Percentiles rank a stretch among this genome's conserved stretches.
Conservation (phyloP, 2,113 vertebrate genomes). For the Saccopteryx bilineata region DNA sequence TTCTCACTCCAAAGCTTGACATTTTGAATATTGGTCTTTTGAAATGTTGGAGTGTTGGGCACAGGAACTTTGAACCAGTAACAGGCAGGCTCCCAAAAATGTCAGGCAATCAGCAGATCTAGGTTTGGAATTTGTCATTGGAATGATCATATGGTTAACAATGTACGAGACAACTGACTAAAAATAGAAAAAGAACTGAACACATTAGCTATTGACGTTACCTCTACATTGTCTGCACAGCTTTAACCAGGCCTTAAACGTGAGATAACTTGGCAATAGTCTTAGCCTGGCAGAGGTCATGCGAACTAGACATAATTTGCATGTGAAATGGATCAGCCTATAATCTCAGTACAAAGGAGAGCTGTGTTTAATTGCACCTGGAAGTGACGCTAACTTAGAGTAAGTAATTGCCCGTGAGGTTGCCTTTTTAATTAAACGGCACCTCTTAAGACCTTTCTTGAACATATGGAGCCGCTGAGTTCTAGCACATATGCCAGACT, state of each 20-base stretch:
- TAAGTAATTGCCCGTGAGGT: slow-evolving; percentile 42
- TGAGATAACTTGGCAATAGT: background rate
- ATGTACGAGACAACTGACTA: background rate
- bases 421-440: slow-evolving; percentile 75
- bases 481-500: background rate
- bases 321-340: background rate
- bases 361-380: slow-evolving; percentile 59
- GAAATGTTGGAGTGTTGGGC: background rate
- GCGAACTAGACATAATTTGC: background rate
- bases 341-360: slow-evolving; percentile 51
- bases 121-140: background rate
- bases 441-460: slow-evolving; percentile 62
- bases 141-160: background rate
- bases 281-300: background rate
- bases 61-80: background rate
- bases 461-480: background rate
- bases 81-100: background rate
- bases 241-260: slow-evolving; percentile 8
- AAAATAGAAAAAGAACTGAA: background rate
- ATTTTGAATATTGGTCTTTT: background rate
- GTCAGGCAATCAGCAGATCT: background rate
- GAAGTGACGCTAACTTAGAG: slow-evolving; percentile 71
- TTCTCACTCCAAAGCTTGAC: background rate
- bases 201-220: background rate
- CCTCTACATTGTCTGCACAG: background rate